Conservation (phyloP, 2,797 vertebrate species). For the Onychomys leucogaster region DNA sequence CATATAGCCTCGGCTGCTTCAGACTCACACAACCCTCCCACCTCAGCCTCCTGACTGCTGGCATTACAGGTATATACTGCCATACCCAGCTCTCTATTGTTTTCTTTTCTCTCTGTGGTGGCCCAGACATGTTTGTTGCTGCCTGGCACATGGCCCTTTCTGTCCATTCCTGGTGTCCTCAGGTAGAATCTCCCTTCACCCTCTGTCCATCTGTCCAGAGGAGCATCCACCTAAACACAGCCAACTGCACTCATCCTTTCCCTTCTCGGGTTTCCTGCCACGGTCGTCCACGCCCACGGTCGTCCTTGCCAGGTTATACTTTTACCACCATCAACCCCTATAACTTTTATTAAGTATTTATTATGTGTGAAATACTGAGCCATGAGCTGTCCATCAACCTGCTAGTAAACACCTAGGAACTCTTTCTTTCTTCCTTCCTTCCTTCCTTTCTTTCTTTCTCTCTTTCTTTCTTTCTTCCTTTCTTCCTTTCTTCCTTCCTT, state of each 20-base stretch:
- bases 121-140: neutral
- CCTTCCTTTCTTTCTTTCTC: too few species aligned
- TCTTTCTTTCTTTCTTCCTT: too few species aligned
- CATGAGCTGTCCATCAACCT: neutral
- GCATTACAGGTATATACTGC: neutral
- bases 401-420: neutral
- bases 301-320: neutral
- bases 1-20: neutral
- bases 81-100: neutral
- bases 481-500: too few species aligned
- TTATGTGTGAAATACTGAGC: neutral
- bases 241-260: neutral
- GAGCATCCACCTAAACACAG: neutral
- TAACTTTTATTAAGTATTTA: neutral
- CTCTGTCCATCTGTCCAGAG: neutral
- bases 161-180: too few species aligned
- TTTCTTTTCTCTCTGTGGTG: neutral
- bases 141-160: neutral
- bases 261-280: neutral
- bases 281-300: too few species aligned
- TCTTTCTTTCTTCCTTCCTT: too few species aligned
- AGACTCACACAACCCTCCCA: neutral
- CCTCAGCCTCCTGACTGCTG: neutral
- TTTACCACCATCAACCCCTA: neutral
- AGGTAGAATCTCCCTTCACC: neutral